phyloP scores from a whole-genome alignment of 2,888 invertebrate species.

The Chaitophorus viminalis region DNA sequence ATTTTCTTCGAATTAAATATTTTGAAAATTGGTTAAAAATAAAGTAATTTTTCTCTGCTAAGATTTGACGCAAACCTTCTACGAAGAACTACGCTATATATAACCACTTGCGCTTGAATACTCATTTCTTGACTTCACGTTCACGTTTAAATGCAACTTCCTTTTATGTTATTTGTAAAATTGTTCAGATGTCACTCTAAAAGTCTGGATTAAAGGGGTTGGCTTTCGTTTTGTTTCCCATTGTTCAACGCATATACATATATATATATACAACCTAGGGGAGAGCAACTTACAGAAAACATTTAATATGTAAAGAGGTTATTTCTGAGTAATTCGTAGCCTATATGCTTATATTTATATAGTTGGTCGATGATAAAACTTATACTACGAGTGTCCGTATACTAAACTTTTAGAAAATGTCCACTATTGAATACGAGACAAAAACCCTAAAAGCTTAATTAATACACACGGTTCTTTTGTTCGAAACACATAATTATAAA shows the following conservation, averaged over 20 bases:
- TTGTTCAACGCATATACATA: background rate
- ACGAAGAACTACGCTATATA: background rate
- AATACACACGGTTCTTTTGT: background rate
- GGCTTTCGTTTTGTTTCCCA: background rate
- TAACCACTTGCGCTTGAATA: constrained; percentile 46
- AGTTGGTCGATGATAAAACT: constrained; percentile 1
- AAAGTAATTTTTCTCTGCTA: background rate
- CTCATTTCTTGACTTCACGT: constrained; percentile 35
- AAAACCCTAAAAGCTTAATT: background rate
- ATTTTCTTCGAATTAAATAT: constrained; percentile 23
- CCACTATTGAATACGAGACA: background rate
- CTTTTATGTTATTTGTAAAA: constrained; percentile 46
- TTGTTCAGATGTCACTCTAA: constrained; percentile 45
- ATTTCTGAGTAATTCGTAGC: background rate
- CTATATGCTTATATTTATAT: background rate
- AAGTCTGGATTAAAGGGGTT: constrained; percentile 36
- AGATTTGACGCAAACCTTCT: background rate
- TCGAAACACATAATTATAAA: background rate
- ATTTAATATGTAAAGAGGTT: constrained; percentile 9
- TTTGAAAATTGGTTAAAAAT: background rate
- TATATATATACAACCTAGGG: background rate
- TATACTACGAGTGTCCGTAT: background rate
- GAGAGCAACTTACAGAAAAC: constrained; percentile 2
- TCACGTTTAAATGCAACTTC: constrained; percentile 42
- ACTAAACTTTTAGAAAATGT: background rate